Evolutionary conservation across 2,113 vertebrate genomes (phyloP).

Genomic region (Aptenodytes forsteri): DNA sequence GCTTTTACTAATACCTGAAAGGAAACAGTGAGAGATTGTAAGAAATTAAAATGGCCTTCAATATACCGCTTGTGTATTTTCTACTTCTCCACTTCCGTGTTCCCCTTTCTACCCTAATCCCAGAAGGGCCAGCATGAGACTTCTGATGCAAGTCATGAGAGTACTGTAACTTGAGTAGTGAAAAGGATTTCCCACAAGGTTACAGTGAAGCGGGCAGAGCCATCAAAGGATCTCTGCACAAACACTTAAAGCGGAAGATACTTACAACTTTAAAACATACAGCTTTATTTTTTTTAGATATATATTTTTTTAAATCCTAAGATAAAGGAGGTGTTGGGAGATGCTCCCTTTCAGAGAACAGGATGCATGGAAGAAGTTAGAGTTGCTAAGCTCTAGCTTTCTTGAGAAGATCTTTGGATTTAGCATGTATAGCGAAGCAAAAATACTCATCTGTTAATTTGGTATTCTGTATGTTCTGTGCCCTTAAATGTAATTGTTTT

Average conservation of each 20-base stretch:
- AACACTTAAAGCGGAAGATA: constrained; percentile 24
- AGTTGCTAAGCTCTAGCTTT: constrained; percentile 26
- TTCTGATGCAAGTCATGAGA: constrained; percentile 38
- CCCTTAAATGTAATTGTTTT: constrained; percentile 71
- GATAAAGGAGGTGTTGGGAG: constrained; percentile 16
- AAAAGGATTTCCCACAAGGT: not conserved
- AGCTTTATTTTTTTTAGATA: constrained; percentile 67
- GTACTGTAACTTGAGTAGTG: not conserved
- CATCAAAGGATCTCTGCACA: not conserved
- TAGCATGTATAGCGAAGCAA: constrained; percentile 57
- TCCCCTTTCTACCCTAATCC: not conserved
- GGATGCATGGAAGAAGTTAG: constrained; percentile 5
- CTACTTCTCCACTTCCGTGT: not conserved
- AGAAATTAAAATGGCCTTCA: constrained; percentile 37
- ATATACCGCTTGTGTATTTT: not conserved
- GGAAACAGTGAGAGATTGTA: not conserved
- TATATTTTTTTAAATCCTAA: constrained; percentile 60
- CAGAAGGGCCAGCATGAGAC: constrained; percentile 51
- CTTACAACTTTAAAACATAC: constrained; percentile 22
- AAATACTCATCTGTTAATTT: constrained; percentile 49
- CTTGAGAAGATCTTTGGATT: constrained; percentile 54
- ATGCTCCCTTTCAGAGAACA: not conserved
- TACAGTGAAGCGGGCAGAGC: not conserved
- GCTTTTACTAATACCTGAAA: not conserved
- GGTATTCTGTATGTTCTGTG: constrained; percentile 61